Evolutionary conservation across 2,797 vertebrate species (phyloP), one percentile per base, ranked within the genome.

Genomic region (Sorex maritimensis): DNA sequence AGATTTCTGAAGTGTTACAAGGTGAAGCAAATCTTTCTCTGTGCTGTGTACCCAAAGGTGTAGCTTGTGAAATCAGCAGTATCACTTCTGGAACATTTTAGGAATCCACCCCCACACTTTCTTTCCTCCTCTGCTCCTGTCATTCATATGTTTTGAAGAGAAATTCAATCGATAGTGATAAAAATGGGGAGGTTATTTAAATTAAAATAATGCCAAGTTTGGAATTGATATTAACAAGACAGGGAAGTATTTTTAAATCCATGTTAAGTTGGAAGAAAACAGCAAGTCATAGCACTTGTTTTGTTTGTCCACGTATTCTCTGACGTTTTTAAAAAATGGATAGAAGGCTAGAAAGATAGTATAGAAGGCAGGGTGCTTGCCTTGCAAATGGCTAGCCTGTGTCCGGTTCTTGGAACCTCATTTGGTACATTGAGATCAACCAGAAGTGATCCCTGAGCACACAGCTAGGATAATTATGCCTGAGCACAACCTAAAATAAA

Each of bases 1-100:
- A 75, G n/a, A 4, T 93, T 97, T 92, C 86, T 34, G 11, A 85
- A 79, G 63, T 82, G 38, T 80, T 81, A 28, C 52, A 81, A 92
- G 79, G 95, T 77, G 34, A 93, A 49, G 28, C 12, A 65, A 89
- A 49, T 83, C 67, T 52, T 5, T 86, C 65, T 78, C n/a, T 2
- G 30, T 58, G 49, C 61, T 65, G 15, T 41, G 1, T 72, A 93
- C 65, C 81, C 74, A 12, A 55, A 91, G 63, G 67, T 92, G 30
- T 82, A 80, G 72, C 88, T 23, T 84, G 28, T n/a, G 75, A 68
- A 91, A 44, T 94, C 77, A 86, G 81, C 94, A 91, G 8, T 44
- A 73, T 55, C 6, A 5, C 30, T 91, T 84, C 74, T 91, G 49
- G 58, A 95, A 77, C 12, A 11, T 38, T 87, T 81, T 26, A 89